Percentiles rank a stretch among this genome's conserved stretches.
These are phyloP conservation scores for Caenorhabditis sp. DNA, from an alignment of 2,888 invertebrate species.

Conservation along the genomic window DNA sequence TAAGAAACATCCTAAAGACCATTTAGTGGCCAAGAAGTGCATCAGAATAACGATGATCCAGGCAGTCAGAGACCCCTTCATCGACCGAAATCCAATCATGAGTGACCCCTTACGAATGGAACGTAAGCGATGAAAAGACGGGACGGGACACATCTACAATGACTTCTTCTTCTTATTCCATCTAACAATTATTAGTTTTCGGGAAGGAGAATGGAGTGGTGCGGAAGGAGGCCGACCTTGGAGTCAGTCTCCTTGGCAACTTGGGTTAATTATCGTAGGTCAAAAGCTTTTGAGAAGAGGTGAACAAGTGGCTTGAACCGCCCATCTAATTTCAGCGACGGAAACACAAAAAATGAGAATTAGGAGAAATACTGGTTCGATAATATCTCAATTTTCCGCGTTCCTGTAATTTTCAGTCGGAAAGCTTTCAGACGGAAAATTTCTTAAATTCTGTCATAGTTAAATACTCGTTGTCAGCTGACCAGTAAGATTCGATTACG, in stretches of 20 bases:
- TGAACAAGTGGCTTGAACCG: constrained; percentile 6
- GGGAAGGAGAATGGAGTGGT: constrained; percentile 12
- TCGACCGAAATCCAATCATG: constrained; percentile 6
- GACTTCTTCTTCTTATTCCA: constrained; percentile 1
- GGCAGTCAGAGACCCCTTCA: no score
- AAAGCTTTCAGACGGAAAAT: background rate
- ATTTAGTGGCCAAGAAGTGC: background rate
- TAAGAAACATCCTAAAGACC: background rate
- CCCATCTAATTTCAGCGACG: background rate
- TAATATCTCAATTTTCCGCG: no score
- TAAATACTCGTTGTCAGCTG: no score
- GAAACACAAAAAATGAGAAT: background rate
- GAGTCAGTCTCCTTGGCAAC: background rate
- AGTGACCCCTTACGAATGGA: constrained; percentile 8
- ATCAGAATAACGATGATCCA: background rate
- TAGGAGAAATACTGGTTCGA: no score
- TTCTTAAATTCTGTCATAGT: no score
- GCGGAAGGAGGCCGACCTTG: no score
- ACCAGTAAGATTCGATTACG: no score
- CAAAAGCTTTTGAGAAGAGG: no score
- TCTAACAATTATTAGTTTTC: constrained; percentile 39
- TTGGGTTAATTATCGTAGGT: constrained; percentile 3
- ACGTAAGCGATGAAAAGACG: constrained; percentile 38
- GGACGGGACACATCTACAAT: no score
- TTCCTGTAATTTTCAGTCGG: no score